These are phyloP conservation scores for Sinosuthora webbiana DNA, from an alignment of 2,113 vertebrate species.

Conservation along the genomic window DNA sequence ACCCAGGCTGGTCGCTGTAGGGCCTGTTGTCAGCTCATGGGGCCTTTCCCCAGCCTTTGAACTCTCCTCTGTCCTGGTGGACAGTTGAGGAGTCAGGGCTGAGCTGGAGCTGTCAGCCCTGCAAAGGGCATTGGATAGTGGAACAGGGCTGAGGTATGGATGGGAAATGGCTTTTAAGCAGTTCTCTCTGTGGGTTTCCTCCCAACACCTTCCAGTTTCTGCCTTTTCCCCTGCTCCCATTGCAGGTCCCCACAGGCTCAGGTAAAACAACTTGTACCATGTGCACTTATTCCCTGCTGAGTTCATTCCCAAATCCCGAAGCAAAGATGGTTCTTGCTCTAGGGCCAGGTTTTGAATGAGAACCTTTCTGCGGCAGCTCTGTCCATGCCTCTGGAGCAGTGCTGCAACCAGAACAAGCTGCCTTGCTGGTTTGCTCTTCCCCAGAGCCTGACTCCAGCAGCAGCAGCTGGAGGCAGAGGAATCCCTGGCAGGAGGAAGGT, in stretches of 20 bases:
- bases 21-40: not conserved
- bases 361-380: not conserved
- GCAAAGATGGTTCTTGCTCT: not conserved
- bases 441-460: not conserved
- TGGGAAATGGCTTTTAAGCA: not conserved
- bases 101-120: not conserved
- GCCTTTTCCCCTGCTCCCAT: not conserved
- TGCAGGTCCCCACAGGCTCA: not conserved
- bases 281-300: rapidly evolving
- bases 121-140: not conserved
- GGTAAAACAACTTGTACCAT: not conserved
- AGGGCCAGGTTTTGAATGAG: not conserved
- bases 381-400: rapidly evolving
- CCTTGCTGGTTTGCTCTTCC: not conserved
- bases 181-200: not conserved
- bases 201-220: not conserved
- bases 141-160: not conserved
- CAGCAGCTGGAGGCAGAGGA: not conserved
- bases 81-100: not conserved
- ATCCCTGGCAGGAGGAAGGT: not conserved
- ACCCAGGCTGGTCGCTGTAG: not conserved
- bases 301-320: not conserved
- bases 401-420: not conserved
- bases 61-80: not conserved
- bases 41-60: not conserved